These are phyloP conservation scores for Macrostomum cliftonense DNA, from an alignment of 2,888 invertebrate genomes.

Conservation along the genomic window DNA sequence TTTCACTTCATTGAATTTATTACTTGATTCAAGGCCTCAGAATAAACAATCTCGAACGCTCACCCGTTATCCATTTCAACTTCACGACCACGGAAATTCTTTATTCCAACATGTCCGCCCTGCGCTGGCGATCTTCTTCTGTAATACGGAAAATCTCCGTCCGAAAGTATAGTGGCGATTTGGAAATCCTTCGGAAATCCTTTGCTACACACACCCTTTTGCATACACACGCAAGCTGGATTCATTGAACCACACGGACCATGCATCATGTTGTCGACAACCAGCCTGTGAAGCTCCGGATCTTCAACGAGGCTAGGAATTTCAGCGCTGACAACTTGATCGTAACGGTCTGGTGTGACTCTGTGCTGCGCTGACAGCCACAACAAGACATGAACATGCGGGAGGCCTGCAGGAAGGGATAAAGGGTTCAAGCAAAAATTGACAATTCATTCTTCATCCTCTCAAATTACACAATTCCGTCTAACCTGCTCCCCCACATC, in stretches of 20 bases:
- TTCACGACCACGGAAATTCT: too few species aligned
- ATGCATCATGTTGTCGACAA: slow-evolving; percentile 17
- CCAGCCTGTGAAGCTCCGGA: slow-evolving; percentile 12
- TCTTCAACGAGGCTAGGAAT: slow-evolving; percentile 14
- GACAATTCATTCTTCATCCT: too few species aligned
- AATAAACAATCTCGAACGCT: too few species aligned
- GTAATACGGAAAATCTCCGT: slow-evolving; percentile 26
- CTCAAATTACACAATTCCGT: too few species aligned
- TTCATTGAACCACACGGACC: slow-evolving; percentile 18
- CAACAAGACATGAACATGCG: slow-evolving; percentile 19
- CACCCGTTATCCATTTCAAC: too few species aligned
- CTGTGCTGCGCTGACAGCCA: slow-evolving; percentile 15
- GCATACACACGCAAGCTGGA: slow-evolving; percentile 28
- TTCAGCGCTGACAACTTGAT: slow-evolving; percentile 13
- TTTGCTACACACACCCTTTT: slow-evolving; percentile 30
- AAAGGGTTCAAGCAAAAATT: too few species aligned
- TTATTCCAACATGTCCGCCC: too few species aligned
- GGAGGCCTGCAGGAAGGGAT: too few species aligned
- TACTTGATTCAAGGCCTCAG: too few species aligned
- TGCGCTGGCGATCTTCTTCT: slow-evolving; percentile 22
- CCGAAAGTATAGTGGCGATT: slow-evolving; percentile 19
- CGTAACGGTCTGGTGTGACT: slow-evolving; percentile 15
- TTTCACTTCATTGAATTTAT: too few species aligned
- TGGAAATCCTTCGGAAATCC: slow-evolving; percentile 23
- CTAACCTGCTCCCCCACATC: too few species aligned